phyloP scores from a whole-genome alignment of 2,888 invertebrate species.

The Chironomus tentans region DNA sequence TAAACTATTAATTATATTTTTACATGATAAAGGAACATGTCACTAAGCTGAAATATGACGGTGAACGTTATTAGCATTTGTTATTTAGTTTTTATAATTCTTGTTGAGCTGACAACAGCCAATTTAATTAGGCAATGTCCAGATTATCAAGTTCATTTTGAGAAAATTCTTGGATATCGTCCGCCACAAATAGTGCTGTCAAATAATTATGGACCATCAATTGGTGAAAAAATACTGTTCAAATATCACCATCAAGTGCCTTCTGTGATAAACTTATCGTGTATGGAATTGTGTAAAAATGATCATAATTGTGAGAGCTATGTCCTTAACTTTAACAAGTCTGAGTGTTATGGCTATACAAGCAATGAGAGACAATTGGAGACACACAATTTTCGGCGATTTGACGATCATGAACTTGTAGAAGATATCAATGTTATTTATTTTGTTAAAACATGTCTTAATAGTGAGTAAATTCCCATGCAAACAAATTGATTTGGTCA shows the following conservation, averaged over 20 bases:
- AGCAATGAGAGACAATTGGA: conserved; percentile 34
- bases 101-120: not conserved
- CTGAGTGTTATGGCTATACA: conserved; percentile 39
- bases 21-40: too few relatives aligned
- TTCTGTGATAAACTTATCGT: conserved; percentile 13
- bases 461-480: conserved; percentile 32
- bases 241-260: not conserved
- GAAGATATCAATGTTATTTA: conserved; percentile 39
- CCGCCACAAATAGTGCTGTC: conserved; percentile 33
- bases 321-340: conserved; percentile 37
- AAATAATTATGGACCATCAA: not conserved
- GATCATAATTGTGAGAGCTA: conserved; percentile 40
- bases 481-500: not conserved
- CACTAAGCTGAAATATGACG: too few relatives aligned
- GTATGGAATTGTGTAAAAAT: conserved; percentile 33
- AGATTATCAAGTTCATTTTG: conserved; percentile 39
- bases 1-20: too few relatives aligned
- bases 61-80: too few relatives aligned
- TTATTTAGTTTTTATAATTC: too few relatives aligned
- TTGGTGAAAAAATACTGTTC: not conserved
- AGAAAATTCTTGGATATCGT: conserved; percentile 41
- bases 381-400: conserved; percentile 33
- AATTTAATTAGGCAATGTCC: conserved; percentile 34
- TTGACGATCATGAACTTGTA: conserved; percentile 34
- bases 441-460: conserved; percentile 40